Evolutionary conservation across 2,113 vertebrate genomes (phyloP), one percentile per base, ranked within the genome.

Genomic region (Erpornis zantholeuca): DNA sequence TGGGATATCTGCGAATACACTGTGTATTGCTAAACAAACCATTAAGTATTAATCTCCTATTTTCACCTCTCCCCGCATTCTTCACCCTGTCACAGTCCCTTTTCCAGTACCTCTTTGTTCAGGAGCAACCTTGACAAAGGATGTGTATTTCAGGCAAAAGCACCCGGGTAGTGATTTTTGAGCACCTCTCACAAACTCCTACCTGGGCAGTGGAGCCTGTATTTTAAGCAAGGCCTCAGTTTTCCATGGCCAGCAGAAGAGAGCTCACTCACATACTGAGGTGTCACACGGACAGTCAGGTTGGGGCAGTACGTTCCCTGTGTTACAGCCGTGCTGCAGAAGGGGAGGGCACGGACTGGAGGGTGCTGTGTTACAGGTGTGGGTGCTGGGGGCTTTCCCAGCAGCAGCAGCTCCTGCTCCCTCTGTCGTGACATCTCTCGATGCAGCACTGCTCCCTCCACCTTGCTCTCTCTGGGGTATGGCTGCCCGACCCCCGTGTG

Each of bases 181-280:
- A 86, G 22, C 44, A 9, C 23, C 40, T 77, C 23, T 89, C 29
- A 7, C 22, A 29, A 57, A 40, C 25, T 45, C 29, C 54, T 50
- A 36, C 38, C 24, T 23, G 24, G 15, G 18, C 1, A 1, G 6
- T 9, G 9, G 3, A 63, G 20, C 33, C 29, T 29, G 11, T 33
- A 6, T 69, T 90, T 49, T 36, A 66, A 54, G 36, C 33, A 36
- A 45, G 77, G 17, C 24, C 7, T 28, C 45, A 9, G 4, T 60
- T 81, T 83, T 75, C n/a, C 1, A 0, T 6, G 49, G 23, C 38
- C 27, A 0, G 19, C 31, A 42, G 25, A 61, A 61, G 33, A 47
- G 45, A 73, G 18, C 52, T 82, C 0, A 0, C 36, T 80, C 14
- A 5, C 0, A 0, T 22, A 6, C 4, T 3, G 11, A 54, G 10